These are phyloP conservation scores for Parazoanthus swiftii DNA, from an alignment of 92 coral and sea anemone species.

Conservation along the genomic window DNA sequence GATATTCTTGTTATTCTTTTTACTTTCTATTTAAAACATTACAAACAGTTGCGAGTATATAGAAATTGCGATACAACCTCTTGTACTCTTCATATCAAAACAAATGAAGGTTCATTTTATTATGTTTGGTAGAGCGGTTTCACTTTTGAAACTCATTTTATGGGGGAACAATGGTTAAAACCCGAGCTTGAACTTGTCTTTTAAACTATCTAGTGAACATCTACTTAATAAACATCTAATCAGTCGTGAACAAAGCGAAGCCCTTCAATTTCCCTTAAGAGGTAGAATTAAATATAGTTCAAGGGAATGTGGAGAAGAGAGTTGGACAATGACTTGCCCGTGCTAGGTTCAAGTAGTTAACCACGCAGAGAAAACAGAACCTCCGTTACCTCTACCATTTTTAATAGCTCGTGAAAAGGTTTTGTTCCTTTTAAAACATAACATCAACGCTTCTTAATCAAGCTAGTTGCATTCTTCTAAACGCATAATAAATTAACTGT, in stretches of 20 bases:
- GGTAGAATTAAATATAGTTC: not conserved
- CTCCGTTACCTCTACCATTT: not conserved
- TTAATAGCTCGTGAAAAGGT: not conserved
- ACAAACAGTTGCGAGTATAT: not conserved
- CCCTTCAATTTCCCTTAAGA: not conserved
- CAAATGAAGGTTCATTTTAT: not conserved
- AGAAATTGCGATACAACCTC: not conserved
- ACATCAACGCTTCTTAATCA: not conserved
- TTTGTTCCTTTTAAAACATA: too few species aligned
- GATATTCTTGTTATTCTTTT: too few species aligned
- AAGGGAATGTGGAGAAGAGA: not conserved
- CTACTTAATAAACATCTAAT: too few species aligned
- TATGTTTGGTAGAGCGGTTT: too few species aligned
- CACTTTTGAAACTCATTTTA: not conserved
- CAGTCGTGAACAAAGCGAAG: too few species aligned
- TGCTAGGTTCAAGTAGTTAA: not conserved
- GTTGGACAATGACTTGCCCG: not conserved
- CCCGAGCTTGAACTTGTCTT: not conserved
- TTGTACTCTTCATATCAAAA: not conserved
- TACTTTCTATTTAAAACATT: too few species aligned
- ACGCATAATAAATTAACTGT: not conserved
- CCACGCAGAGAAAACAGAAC: not conserved
- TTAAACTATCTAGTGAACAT: too few species aligned
- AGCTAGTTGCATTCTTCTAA: not conserved
- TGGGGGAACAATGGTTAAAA: not conserved